Evolutionary conservation across 2,888 invertebrate species (phyloP), one percentile per base, ranked within the genome.

Genomic region (Ochropleura plecta): DNA sequence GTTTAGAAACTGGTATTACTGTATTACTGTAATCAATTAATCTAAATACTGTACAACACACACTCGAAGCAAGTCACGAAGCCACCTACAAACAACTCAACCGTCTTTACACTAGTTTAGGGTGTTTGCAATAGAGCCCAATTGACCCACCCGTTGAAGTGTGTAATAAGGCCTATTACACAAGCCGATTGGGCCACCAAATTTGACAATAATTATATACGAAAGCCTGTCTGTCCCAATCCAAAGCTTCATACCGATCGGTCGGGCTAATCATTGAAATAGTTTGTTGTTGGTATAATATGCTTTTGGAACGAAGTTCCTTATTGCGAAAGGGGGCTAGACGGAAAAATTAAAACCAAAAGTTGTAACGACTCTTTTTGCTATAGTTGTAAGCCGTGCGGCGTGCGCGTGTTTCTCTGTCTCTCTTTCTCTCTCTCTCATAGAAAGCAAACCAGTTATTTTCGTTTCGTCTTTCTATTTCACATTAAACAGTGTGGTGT

Each of bases 161-260:
- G 81, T 79, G 76, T 84, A 84, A 82, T 79, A 67, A 75, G 63
- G 10, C 60, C 69, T 53, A 84, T 84, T 86, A 79, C 16, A 42
- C 60, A 20, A 67, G 62, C 55, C 64, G 62, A 81, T 87, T 72
- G 69, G 67, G 10, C 68, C 51, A 30, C 67, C 67, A 66, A 86
- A 81, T 85, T 80, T 70, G 76, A 55, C 79, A 81, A 81, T 86
- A 83, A 87, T 85, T 76, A 78, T 83, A 79, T 79, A 30, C 30
- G 64, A 53, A 64, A 40, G 18, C 8, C 51, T 30, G 53, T 75
- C 10, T 70, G 51, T 71, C 70, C 49, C 59, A 44, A 48, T 44
- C 30, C 60, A 75, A 73, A 63, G 75, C 72, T 76, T 78, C 60
- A 67, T 73, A 72, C 48, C 69, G 55, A 70, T 76, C 73, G 59